Evolutionary conservation across 2,113 vertebrate species (phyloP).

Genomic region (Mellivora capensis): DNA sequence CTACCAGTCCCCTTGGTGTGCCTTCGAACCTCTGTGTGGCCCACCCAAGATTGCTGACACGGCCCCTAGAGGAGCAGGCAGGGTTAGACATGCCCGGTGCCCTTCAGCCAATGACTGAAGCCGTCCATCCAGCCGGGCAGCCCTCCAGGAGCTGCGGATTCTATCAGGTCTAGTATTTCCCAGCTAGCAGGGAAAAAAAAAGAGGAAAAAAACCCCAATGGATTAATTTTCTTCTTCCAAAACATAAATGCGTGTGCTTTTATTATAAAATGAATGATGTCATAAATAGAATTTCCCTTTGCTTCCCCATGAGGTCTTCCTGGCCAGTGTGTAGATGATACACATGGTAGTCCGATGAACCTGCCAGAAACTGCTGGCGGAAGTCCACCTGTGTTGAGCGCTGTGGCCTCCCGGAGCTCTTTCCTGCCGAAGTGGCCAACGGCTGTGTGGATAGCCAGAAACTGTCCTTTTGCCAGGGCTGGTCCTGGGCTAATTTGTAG

Average conservation of each 20-base stretch:
- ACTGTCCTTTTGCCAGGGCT: not conserved
- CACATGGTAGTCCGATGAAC: not conserved
- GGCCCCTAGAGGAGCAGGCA: rapidly evolving
- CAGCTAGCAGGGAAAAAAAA: not conserved
- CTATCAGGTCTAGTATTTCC: not conserved
- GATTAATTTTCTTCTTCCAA: not conserved
- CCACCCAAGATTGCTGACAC: rapidly evolving
- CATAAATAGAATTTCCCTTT: not conserved
- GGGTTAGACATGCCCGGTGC: rapidly evolving
- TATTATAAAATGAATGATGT: rapidly evolving
- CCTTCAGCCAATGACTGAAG: not conserved
- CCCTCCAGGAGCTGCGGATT: not conserved
- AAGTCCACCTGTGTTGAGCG: not conserved
- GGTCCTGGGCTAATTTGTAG: not conserved
- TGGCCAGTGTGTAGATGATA: not conserved
- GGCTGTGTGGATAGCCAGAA: no score
- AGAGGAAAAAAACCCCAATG: not conserved
- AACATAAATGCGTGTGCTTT: rapidly evolving
- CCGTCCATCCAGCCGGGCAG: not conserved
- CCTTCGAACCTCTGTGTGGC: no score
- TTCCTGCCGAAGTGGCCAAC: not conserved
- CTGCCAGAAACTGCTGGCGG: not conserved
- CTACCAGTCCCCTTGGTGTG: not conserved
- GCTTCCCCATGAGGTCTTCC: not conserved
- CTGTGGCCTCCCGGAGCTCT: not conserved